Evolutionary conservation across 2,888 invertebrate genomes (phyloP).

Genomic region (Linyphia triangularis): DNA sequence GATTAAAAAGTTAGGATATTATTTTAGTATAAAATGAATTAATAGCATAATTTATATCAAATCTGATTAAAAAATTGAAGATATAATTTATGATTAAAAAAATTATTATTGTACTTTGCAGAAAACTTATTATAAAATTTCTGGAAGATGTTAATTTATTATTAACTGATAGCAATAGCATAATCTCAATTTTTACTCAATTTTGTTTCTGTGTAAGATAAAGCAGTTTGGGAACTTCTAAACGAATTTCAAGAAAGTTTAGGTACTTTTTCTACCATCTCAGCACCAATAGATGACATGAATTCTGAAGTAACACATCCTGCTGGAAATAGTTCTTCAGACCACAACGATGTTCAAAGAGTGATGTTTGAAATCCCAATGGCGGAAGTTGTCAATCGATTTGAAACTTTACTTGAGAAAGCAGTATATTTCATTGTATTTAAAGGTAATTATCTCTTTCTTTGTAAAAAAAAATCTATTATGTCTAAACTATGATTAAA

Average conservation of each 20-base stretch:
- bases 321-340: not conserved
- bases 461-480: not conserved
- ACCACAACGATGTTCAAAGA: conserved; percentile 4
- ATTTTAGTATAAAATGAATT: no score
- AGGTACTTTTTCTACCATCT: conserved; percentile 60
- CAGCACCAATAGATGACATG: conserved; percentile 17
- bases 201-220: conserved; percentile 52
- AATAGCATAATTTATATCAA: no score
- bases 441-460: conserved; percentile 63
- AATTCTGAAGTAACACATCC: not conserved
- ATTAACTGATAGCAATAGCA: no score
- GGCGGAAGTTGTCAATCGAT: conserved; percentile 67
- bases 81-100: no score
- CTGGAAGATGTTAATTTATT: no score
- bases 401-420: conserved; percentile 68
- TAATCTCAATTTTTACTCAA: not conserved
- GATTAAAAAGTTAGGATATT: no score
- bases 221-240: conserved; percentile 63
- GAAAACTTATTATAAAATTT: no score
- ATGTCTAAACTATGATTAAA: no score
- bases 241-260: conserved; percentile 58
- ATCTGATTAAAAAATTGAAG: no score
- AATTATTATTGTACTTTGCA: no score
- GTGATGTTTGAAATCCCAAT: conserved; percentile 30
- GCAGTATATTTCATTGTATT: conserved; percentile 75